Conservation (phyloP, 2,797 vertebrate genomes). For the Okamejei kenojei region DNA sequence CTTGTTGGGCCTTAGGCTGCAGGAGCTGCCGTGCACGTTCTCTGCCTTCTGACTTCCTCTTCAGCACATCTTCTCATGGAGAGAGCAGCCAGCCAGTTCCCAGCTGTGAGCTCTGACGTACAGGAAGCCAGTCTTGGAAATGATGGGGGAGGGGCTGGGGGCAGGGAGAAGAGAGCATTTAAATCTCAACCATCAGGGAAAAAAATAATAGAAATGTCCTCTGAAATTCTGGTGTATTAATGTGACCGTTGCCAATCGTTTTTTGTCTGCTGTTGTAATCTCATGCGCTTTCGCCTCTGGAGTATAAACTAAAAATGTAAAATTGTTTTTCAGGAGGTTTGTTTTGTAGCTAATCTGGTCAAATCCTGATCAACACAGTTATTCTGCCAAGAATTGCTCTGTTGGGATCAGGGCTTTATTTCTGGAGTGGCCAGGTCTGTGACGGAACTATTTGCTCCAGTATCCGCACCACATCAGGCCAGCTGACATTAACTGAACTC, state of each 20-base stretch:
- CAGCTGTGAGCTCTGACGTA: slow-evolving; percentile 35
- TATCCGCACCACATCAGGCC: neutral
- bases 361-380: slow-evolving; percentile 12
- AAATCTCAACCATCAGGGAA: neutral
- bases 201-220: neutral
- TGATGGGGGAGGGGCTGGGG: slow-evolving; percentile 15
- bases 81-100: slow-evolving; percentile 1
- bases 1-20: neutral
- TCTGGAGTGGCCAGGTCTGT: neutral
- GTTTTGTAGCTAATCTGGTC: neutral
- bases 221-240: neutral
- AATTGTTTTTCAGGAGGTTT: slow-evolving; percentile 17
- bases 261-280: slow-evolving; percentile 19
- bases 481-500: neutral
- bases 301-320: neutral
- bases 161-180: slow-evolving; percentile 20
- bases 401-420: slow-evolving; percentile 14
- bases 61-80: neutral
- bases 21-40: slow-evolving; percentile 8
- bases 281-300: neutral
- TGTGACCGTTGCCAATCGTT: neutral
- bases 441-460: neutral
- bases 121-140: slow-evolving; percentile 36
- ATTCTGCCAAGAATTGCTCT: slow-evolving; percentile 7
- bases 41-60: neutral